Conservation (phyloP, 2,113 vertebrate genomes). For the Scomber scombrus region DNA sequence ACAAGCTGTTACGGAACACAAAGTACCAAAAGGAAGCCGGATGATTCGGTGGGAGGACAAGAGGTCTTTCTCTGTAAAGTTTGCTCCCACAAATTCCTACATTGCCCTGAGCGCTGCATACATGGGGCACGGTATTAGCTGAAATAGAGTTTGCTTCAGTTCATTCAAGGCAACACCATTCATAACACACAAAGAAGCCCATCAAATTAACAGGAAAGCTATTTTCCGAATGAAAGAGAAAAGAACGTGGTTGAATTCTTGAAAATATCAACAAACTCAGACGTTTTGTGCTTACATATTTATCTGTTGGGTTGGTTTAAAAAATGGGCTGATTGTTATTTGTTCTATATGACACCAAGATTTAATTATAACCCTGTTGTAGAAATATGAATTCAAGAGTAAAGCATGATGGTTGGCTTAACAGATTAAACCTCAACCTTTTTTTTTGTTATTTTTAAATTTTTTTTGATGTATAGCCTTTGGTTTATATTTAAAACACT, state of each 20-base stretch:
- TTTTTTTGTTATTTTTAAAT: no score
- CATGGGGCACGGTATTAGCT: not conserved
- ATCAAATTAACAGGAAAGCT: not conserved
- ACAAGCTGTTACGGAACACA: constrained; percentile 22
- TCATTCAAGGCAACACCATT: constrained; percentile 9
- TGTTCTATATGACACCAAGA: no score
- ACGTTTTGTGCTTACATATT: not conserved
- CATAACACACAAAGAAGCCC: not conserved
- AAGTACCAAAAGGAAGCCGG: constrained; percentile 12
- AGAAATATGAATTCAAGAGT: no score
- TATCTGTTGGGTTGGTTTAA: no score
- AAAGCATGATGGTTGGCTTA: not conserved
- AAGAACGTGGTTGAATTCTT: not conserved
- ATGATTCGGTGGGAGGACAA: constrained; percentile 10
- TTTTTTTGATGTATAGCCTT: no score
- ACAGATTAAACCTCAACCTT: not conserved
- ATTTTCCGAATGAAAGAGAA: not conserved
- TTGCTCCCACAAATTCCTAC: not conserved
- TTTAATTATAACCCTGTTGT: no score
- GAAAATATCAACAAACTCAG: not conserved
- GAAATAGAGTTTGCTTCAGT: not conserved
- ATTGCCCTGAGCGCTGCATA: not conserved
- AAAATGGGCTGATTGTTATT: no score
- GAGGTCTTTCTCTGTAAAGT: constrained; percentile 18
- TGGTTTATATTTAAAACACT: no score